phyloP scores from a whole-genome alignment of 2,797 vertebrate genomes.

The Esox lucius region DNA sequence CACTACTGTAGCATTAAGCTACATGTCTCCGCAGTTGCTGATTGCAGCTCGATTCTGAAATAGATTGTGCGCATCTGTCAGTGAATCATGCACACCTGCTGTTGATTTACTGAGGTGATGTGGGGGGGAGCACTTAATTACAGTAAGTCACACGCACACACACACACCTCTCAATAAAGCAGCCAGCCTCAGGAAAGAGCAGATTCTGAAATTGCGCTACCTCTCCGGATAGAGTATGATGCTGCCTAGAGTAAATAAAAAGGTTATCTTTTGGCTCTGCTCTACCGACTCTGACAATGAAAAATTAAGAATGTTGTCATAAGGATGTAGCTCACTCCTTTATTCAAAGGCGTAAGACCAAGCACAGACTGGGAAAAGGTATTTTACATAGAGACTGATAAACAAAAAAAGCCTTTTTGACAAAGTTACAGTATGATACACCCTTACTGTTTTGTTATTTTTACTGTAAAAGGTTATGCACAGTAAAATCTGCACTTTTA shows the following conservation, averaged over 20 bases:
- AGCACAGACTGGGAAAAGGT: background rate
- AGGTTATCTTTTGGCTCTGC: conserved; percentile 1
- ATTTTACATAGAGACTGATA: background rate
- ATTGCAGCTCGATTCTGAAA: conserved; percentile 36
- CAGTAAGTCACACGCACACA: conserved; percentile 13
- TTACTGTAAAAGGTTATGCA: too few relatives aligned
- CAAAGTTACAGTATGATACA: background rate
- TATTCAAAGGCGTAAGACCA: background rate
- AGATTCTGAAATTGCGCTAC: background rate
- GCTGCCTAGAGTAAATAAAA: background rate
- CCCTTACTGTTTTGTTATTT: too few relatives aligned
- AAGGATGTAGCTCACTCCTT: background rate
- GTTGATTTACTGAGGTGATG: conserved; percentile 41
- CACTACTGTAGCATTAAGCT: conserved; percentile 12
- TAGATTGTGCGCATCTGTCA: conserved; percentile 52
- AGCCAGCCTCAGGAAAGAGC: background rate
- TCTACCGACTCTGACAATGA: background rate
- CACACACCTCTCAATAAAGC: background rate
- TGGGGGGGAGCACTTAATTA: conserved; percentile 14
- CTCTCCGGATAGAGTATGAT: background rate
- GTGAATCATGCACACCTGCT: conserved; percentile 46
- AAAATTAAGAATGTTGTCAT: background rate
- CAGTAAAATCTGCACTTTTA: too few relatives aligned
- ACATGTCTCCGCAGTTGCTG: conserved; percentile 29
- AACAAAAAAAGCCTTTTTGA: background rate